Evolutionary conservation across 1,140 invertebrate species (phyloP), one percentile per base, ranked within the genome.

Genomic region (Bombus waltoni): DNA sequence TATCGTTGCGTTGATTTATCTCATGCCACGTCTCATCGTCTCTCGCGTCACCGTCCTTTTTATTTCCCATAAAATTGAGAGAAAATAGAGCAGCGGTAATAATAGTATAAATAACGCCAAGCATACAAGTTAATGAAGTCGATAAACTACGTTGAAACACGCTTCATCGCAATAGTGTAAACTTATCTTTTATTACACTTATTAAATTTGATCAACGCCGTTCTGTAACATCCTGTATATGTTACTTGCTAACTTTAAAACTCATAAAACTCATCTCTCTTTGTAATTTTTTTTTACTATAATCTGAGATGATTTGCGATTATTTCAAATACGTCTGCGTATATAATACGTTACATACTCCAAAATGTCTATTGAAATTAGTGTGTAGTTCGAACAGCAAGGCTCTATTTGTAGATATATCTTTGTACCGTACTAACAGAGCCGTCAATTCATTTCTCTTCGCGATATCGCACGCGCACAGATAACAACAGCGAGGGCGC

Each of bases 1-100:
- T 72, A 79, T 80, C 66, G 32, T 78, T 13, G 3, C 47, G 38
- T 40, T 72, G 76, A 79, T 85, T 85, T 85, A 85, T 85, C 53
- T 80, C 83, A 40, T 13, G 38, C 47, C 47, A 38, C 47, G 44
- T 35, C 38, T 83, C 62, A 71, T 74, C 62, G 38, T 3, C 47
- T n/a, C 6, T 22, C 32, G 35, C 42, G 44, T 68, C 53, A n/a
- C n/a, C 11, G 44, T 35, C 0, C 65, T 83, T 77, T 70, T 83
- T 59, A 77, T 77, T 57, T 22, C 35, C 28, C 73, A 44, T 70
- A 77, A 77, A 77, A 25, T 53, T 68, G 42, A 9, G 44, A 40
- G 44, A 28, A 22, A 40, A 35, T 32, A 18, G 25, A 9, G 8
- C 2, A 40, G 18, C 11, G 15, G n/a, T 18, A 25, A 9, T 47